Evolutionary conservation across 2,888 invertebrate genomes (phyloP).

Genomic region (Nomada fucata): DNA sequence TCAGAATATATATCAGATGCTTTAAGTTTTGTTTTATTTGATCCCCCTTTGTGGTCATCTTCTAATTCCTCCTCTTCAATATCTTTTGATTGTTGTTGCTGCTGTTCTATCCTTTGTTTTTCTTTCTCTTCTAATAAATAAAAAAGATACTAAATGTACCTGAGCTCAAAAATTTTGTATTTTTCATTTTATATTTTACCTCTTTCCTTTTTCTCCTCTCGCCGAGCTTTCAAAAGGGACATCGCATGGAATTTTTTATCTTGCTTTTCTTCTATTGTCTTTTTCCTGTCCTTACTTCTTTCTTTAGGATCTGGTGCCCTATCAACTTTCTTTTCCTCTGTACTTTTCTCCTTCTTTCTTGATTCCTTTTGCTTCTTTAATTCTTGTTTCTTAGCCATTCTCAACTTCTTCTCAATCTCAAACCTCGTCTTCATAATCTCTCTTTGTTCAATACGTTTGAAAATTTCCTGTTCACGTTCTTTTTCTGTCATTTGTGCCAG

Average conservation of each 20-base stretch:
- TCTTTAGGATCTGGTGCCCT: slow-evolving; percentile 88
- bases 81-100: slow-evolving; percentile 83
- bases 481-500: slow-evolving; percentile 97
- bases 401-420: slow-evolving; percentile 97
- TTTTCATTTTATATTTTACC: slow-evolving; percentile 80
- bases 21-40: slow-evolving; percentile 89
- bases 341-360: slow-evolving; percentile 83
- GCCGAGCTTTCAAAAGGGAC: slow-evolving; percentile 94
- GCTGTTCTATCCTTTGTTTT: slow-evolving; percentile 84
- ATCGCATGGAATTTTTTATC: slow-evolving; percentile 97
- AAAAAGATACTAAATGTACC: slow-evolving; percentile 20
- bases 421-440: slow-evolving; percentile 97
- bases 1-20: slow-evolving; percentile 98
- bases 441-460: slow-evolving; percentile 97
- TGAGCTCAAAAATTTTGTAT: not conserved
- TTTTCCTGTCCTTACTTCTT: slow-evolving; percentile 93
- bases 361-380: slow-evolving; percentile 86
- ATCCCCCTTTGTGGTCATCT: slow-evolving; percentile 81
- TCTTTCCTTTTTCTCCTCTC: slow-evolving; percentile 94
- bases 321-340: slow-evolving; percentile 86
- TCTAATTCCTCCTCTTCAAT: slow-evolving; percentile 83
- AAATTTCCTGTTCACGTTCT: slow-evolving; percentile 98
- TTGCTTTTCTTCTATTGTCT: slow-evolving; percentile 94
- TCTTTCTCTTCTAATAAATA: slow-evolving; percentile 83
- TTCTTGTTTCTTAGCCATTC: slow-evolving; percentile 92